Evolutionary conservation across 2,113 vertebrate species (phyloP), one percentile per base, ranked within the genome.

Genomic region (Indicator maculatus): DNA sequence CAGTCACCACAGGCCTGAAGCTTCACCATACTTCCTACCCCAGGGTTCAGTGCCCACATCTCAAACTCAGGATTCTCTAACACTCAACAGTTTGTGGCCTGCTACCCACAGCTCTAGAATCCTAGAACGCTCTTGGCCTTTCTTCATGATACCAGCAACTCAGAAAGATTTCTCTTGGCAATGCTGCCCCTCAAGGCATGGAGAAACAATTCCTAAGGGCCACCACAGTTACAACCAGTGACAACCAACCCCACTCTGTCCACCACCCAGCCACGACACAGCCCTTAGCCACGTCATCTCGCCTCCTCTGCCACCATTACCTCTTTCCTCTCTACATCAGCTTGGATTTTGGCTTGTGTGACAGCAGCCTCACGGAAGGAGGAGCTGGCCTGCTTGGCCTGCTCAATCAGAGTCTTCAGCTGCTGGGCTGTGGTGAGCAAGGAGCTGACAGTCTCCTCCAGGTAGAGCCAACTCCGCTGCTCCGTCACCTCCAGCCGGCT

Each of bases 391-490:
- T 98, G 98, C 70, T 98, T 99, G 88, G 98, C 98, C 93, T 99
- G 99, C 47, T 99, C 98, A 2, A 99, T 98, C 55, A 99, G 94
- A 1, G 96, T 97, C 97, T 99, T 99, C 88, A 99, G 98, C 94
- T 99, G 99, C 98, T 99, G 99, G 1, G 98, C 98, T 0, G 98
- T 99, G 97, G 16, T 98, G 88, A 99, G 97, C 94, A 99, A 92
- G 0, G 98, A 99, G 87, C 99, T 99, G 86, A 99, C 99, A 94
- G 98, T 98, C 96, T 99, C 99, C 64, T 99, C 99, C 94, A 99
- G 95, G 98, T 99, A 99, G 8, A 98, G 86, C 99, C 99, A 99
- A 80, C 97, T 98, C 63, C 98, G 98, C 74, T 97, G 98, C 69
- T 99, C 98, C 0, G 96, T 96, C 92, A 97, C 94, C 76, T 99